phyloP scores from a whole-genome alignment of 2,797 vertebrate genomes.

The Etheostoma perlongum region DNA sequence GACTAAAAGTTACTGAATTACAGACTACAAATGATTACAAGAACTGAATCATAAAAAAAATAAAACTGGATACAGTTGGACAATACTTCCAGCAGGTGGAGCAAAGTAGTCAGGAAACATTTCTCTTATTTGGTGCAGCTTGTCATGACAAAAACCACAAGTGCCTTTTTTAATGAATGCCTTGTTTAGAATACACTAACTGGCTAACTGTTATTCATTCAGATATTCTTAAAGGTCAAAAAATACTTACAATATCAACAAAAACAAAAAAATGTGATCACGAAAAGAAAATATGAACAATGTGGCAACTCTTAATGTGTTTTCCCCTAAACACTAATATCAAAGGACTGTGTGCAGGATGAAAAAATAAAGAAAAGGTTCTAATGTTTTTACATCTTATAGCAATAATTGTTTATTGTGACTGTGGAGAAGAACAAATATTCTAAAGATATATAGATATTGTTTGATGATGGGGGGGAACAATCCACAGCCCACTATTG shows the following conservation, averaged over 20 bases:
- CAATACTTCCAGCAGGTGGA: slow-evolving; percentile 49
- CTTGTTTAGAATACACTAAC: not conserved
- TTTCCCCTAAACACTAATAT: not conserved
- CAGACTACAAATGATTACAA: not conserved
- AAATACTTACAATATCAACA: not conserved
- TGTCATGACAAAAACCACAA: slow-evolving; percentile 13
- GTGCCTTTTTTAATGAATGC: slow-evolving; percentile 26
- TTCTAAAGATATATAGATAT: not conserved
- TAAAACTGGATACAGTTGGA: not conserved
- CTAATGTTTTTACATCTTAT: not conserved
- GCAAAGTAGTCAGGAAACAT: slow-evolving; percentile 14
- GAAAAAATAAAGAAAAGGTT: not conserved
- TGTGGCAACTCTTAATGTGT: not conserved
- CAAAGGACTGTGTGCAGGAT: not conserved
- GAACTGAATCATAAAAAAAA: not conserved
- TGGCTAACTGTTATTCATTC: not conserved
- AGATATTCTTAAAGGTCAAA: not conserved
- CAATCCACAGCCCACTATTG: not conserved
- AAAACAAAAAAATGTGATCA: no score
- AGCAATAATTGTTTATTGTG: not conserved
- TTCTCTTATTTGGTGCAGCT: not conserved
- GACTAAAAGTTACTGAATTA: slow-evolving; percentile 32
- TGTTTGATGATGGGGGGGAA: not conserved
- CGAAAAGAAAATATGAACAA: not conserved
- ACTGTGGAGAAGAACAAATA: no score